Conservation (phyloP, 2,797 vertebrate genomes). For the Malurus leucopterus region DNA sequence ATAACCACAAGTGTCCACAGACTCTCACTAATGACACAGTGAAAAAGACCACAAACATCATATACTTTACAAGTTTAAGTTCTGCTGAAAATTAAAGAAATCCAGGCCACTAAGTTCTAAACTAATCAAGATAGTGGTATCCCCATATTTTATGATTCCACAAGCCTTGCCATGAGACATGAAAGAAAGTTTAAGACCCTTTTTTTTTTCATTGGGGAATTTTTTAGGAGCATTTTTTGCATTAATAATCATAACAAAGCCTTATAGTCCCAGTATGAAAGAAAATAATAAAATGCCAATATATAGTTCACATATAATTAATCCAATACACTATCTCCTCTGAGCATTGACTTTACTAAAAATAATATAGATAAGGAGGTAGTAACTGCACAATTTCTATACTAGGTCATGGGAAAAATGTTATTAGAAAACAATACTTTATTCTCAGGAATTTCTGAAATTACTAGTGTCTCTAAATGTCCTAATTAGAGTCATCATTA, state of each 20-base stretch:
- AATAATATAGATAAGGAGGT: conserved; percentile 43
- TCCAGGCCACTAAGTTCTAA: neutral
- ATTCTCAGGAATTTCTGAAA: conserved; percentile 16
- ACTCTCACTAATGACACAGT: neutral
- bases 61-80: neutral
- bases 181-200: neutral
- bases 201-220: neutral
- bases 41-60: neutral
- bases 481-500: neutral
- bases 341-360: conserved; percentile 21
- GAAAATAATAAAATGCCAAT: neutral
- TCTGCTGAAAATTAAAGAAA: conserved; percentile 1
- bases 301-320: neutral
- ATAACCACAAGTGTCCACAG: neutral
- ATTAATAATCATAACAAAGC: neutral
- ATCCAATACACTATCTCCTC: neutral
- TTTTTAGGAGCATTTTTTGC: neutral
- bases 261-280: neutral
- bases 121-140: neutral
- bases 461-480: neutral
- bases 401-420: conserved; percentile 47
- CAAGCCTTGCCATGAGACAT: neutral
- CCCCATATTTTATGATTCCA: neutral
- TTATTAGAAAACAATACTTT: neutral
- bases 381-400: neutral